Conservation (phyloP, 64 coral and sea anemone genomes). For the Montipora foliosa region DNA sequence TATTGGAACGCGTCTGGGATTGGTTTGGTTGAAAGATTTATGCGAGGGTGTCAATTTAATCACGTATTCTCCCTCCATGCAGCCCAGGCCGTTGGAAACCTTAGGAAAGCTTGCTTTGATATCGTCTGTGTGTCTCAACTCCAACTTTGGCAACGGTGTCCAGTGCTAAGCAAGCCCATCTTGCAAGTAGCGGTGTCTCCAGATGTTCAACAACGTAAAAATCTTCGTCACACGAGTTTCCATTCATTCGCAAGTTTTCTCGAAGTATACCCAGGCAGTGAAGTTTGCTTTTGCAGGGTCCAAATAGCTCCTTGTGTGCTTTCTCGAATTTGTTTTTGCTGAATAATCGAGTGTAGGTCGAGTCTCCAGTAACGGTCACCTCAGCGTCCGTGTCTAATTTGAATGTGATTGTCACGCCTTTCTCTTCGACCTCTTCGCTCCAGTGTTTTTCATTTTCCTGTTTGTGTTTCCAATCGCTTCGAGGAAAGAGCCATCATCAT, state of each 20-base stretch:
- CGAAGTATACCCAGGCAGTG: conserved; percentile 22
- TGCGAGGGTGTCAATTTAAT: conserved; percentile 1
- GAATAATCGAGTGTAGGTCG: background rate
- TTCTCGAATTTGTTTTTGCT: background rate
- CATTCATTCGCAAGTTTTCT: conserved; percentile 24
- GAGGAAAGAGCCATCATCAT: too few species aligned
- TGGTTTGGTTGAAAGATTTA: conserved; percentile 9
- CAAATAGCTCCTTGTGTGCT: background rate
- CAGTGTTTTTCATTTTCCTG: background rate
- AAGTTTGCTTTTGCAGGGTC: background rate
- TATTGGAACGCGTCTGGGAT: conserved; percentile 20
- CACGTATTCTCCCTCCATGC: conserved; percentile 59
- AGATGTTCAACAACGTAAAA: conserved; percentile 50
- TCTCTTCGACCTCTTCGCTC: background rate
- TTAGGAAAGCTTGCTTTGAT: conserved; percentile 20
- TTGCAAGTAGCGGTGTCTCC: conserved; percentile 27
- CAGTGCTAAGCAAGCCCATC: conserved; percentile 21
- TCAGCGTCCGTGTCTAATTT: background rate
- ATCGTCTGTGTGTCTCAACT: background rate
- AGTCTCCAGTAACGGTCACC: background rate
- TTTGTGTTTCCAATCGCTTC: too few species aligned
- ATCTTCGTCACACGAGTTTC: conserved; percentile 44
- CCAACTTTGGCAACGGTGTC: conserved; percentile 37
- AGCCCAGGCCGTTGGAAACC: conserved; percentile 55
- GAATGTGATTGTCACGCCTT: background rate